A percentile compares a stretch with the other conserved stretches of the same genome.
Conservation (phyloP, 2,797 vertebrate genomes). For the Coccyzus lansbergi region DNA sequence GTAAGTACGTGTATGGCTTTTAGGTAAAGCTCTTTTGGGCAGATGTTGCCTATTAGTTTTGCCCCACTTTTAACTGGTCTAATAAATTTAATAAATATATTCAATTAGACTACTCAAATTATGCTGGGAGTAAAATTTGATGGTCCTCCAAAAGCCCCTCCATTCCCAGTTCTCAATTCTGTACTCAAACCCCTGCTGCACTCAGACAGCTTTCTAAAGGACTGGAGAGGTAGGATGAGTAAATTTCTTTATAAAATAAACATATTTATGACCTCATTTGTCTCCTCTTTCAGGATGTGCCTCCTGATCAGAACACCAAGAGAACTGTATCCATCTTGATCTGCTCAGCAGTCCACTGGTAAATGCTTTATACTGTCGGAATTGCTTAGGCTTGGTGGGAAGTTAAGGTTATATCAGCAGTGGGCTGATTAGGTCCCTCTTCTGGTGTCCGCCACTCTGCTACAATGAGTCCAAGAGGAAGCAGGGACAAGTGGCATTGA, state of each 20-base stretch:
- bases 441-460: neutral
- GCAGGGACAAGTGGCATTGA: neutral
- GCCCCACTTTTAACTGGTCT: neutral
- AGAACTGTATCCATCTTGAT: neutral
- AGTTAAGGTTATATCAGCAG: neutral
- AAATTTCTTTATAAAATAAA: neutral
- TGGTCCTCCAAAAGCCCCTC: neutral
- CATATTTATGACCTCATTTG: neutral
- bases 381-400: neutral
- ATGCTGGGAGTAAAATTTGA: neutral
- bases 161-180: neutral
- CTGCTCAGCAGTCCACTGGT: neutral
- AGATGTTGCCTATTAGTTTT: neutral
- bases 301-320: neutral
- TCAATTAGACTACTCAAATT: neutral
- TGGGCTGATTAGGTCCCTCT: neutral
- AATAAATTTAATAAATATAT: neutral
- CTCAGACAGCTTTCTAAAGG: neutral
- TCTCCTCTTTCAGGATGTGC: neutral
- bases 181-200: neutral
- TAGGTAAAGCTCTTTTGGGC: neutral
- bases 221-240: neutral
- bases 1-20: neutral
- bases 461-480: neutral
- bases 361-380: conserved; percentile 1